Evolutionary conservation across 1,140 invertebrate species (phyloP), one percentile per base, ranked within the genome.

Genomic region (Temnothorax nylanderi): DNA sequence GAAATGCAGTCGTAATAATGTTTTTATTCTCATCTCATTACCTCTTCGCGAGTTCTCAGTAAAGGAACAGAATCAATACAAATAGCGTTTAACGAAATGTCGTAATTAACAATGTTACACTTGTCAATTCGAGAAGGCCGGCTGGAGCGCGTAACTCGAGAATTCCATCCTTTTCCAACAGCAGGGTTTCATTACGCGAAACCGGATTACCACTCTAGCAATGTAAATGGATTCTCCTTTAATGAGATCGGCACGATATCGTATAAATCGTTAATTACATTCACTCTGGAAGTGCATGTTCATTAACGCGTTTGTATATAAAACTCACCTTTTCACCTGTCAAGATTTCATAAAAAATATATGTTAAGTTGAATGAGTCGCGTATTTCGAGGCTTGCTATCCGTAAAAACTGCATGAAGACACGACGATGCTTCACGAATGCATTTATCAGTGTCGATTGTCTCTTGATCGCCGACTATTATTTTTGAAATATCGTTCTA

Each of bases 131-230:
- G 65, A 34, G 71, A 72, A n/a, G 49, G 21, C 34, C 47, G 32
- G 26, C 47, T 26, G 21, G 6, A 81, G 64, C 47, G 56, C 5
- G 64, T 54, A 81, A 81, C 34, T 71, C 51, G 47, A 80, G 62
- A 80, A 69, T 47, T 26, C 34, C 4, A 21, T 74, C 47, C 26
- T 84, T 60, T 75, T 62, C 54, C 41, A 13, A 49, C 47, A 75
- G 34, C 21, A 21, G n/a, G 62, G 26, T 84, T 84, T 84, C 41
- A 75, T 84, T 84, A 60, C 80, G 34, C 47, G 41, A 74, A 84
- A 84, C 58, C 56, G 18, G 69, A 84, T 84, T 84, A 75, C 26
- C 26, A 6, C 34, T 26, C 26, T 32, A 34, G 71, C 26, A 26
- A 56, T 60, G 41, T 37, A 75, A 75, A 60, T 8, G 80, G 80